A percentile compares a stretch with the other conserved stretches of the same genome.
Conservation (phyloP, 2,888 invertebrate genomes). For the Luperina nickerlii region DNA sequence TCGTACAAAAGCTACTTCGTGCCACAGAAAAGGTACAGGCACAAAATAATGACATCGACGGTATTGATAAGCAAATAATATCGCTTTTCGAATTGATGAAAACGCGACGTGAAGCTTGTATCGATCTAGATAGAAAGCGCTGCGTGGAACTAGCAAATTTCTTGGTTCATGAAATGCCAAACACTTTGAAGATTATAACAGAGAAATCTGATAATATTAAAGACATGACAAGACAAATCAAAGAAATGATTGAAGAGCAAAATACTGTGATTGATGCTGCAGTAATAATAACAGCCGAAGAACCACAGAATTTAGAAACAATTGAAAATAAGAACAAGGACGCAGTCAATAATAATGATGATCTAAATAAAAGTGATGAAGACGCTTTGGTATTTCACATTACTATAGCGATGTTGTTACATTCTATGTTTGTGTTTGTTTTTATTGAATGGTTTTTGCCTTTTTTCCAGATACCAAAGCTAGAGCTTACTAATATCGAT, state of each 20-base stretch:
- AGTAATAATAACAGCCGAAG: slow-evolving; percentile 7
- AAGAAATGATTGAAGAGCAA: slow-evolving; percentile 47
- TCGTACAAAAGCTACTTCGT: slow-evolving; percentile 76
- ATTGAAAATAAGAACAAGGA: slow-evolving; percentile 30
- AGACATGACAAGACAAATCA: slow-evolving; percentile 67
- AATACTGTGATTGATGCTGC: slow-evolving; percentile 32
- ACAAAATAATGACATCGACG: slow-evolving; percentile 69
- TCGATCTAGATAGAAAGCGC: slow-evolving; percentile 70
- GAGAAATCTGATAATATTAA: slow-evolving; percentile 69
- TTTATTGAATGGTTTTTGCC: not conserved
- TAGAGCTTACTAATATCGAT: slow-evolving; percentile 75
- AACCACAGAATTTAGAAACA: slow-evolving; percentile 19
- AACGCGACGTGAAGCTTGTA: slow-evolving; percentile 68
- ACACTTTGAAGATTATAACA: slow-evolving; percentile 67
- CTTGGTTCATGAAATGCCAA: slow-evolving; percentile 75
- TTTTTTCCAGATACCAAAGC: slow-evolving; percentile 80
- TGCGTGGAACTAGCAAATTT: slow-evolving; percentile 79
- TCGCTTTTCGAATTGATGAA: slow-evolving; percentile 70
- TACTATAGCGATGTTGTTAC: not conserved
- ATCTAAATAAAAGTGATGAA: slow-evolving; percentile 50
- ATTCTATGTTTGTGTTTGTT: not conserved
- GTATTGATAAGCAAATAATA: slow-evolving; percentile 70
- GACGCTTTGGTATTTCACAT: slow-evolving; percentile 55
- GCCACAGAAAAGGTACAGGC: slow-evolving; percentile 67
- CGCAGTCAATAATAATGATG: slow-evolving; percentile 4